Conservation (phyloP, 1,140 invertebrate species). For the Himalopsyche phryganea region DNA sequence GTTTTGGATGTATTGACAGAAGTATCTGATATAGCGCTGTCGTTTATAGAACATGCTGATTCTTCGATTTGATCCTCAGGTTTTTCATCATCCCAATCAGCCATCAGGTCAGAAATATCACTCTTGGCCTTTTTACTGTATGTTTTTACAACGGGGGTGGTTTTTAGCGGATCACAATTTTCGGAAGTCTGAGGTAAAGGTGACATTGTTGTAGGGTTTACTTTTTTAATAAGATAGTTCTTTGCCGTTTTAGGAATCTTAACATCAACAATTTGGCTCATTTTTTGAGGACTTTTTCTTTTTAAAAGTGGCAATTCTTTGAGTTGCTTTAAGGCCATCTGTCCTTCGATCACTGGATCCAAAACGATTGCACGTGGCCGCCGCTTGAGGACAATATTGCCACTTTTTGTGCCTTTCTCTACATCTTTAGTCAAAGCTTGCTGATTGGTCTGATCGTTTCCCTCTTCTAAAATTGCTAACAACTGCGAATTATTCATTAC, state of each 20-base stretch:
- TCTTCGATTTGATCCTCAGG: background rate
- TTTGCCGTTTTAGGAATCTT: constrained; percentile 23
- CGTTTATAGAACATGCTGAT: background rate
- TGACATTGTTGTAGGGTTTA: background rate
- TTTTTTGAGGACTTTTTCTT: constrained; percentile 2
- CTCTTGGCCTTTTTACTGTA: constrained; percentile 11
- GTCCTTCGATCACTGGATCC: constrained; percentile 16
- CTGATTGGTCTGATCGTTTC: constrained; percentile 1
- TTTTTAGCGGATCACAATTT: constrained; percentile 1
- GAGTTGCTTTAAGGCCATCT: constrained; percentile 24
- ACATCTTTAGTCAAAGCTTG: constrained; percentile 2
- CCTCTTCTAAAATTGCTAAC: constrained; percentile 27
- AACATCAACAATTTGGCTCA: constrained; percentile 21
- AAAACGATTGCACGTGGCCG: background rate
- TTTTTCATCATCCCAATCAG: constrained; percentile 28
- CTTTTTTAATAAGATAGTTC: background rate
- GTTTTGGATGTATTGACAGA: constrained; percentile 7
- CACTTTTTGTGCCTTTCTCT: background rate
- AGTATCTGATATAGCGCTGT: background rate
- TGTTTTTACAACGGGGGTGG: constrained; percentile 8
- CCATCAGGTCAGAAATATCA: constrained; percentile 22
- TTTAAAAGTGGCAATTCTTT: constrained; percentile 19
- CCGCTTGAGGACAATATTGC: background rate
- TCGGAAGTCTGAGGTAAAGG: background rate
- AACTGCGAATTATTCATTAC: constrained; percentile 19